A percentile compares a stretch with the other conserved stretches of the same genome.
phyloP scores from a whole-genome alignment of 2,113 vertebrate genomes.

The Balaenoptera acutorostrata region DNA sequence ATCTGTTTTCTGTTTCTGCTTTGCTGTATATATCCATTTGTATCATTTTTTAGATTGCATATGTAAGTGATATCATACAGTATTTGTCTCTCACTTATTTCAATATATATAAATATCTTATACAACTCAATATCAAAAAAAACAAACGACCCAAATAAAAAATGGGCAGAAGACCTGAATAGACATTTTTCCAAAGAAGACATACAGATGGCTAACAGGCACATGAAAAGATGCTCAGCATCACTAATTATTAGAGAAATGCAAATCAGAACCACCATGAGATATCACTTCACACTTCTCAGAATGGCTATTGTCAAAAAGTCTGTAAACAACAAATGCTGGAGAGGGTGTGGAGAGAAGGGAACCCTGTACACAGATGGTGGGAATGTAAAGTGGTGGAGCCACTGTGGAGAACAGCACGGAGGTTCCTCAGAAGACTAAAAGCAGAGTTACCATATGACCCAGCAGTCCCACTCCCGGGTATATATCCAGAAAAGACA shows the following conservation, averaged over 20 bases:
- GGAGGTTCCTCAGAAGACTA: neutral
- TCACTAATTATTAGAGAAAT: neutral
- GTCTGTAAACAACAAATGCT: neutral
- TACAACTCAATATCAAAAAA: neutral
- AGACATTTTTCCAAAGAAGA: neutral
- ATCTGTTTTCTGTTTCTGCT: neutral
- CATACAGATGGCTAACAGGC: neutral
- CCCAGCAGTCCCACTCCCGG: neutral
- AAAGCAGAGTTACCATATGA: neutral
- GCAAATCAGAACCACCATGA: neutral
- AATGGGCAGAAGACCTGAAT: neutral
- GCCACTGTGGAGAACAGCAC: neutral
- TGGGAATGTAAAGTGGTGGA: neutral
- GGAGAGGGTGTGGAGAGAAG: neutral
- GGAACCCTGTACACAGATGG: neutral
- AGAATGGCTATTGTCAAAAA: neutral
- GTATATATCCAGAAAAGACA: neutral
- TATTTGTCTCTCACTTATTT: neutral
- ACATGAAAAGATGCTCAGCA: neutral
- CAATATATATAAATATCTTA: neutral
- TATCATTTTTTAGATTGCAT: neutral
- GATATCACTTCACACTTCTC: neutral
- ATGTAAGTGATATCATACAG: neutral
- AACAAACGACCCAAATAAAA: neutral
- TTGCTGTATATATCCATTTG: neutral